Evolutionary conservation across 92 coral and sea anemone species (phyloP).

Genomic region (Muricea muricata): DNA sequence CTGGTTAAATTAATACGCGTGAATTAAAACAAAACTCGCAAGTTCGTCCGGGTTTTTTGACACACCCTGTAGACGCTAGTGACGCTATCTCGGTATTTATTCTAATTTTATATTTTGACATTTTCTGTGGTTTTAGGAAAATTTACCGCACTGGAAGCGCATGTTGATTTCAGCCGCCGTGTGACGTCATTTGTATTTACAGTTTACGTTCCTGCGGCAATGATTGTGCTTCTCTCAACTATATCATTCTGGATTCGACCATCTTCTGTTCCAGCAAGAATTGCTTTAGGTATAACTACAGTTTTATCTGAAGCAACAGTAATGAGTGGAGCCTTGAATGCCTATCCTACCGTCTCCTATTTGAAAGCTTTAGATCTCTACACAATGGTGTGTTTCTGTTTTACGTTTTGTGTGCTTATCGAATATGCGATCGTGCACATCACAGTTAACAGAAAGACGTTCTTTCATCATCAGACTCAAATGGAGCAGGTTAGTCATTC

Average conservation of each 20-base stretch:
- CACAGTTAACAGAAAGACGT: conserved; percentile 3
- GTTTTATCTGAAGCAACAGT: conserved; percentile 95
- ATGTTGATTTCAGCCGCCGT: conserved; percentile 1
- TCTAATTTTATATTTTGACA: neutral
- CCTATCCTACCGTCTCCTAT: conserved; percentile 59
- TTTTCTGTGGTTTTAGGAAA: neutral
- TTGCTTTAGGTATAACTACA: conserved; percentile 92
- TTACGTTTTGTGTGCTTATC: conserved; percentile 10
- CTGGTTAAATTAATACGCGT: neutral
- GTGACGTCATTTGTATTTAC: conserved; percentile 26
- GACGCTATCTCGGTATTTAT: neutral
- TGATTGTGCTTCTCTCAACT: conserved; percentile 33
- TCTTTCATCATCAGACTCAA: neutral
- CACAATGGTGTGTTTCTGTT: conserved; percentile 41
- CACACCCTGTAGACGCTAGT: neutral
- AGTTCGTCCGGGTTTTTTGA: too few species aligned
- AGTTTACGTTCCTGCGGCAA: conserved; percentile 28
- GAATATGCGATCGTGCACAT: conserved; percentile 32
- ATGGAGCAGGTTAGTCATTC: neutral
- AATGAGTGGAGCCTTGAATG: conserved; percentile 88
- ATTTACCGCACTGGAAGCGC: conserved; percentile 9
- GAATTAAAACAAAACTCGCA: too few species aligned
- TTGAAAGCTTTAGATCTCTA: conserved; percentile 33
- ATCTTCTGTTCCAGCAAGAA: conserved; percentile 24
- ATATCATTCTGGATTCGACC: conserved; percentile 39